Evolutionary conservation across 1,140 invertebrate genomes (phyloP).

Genomic region (Brachionus paranguensis): DNA sequence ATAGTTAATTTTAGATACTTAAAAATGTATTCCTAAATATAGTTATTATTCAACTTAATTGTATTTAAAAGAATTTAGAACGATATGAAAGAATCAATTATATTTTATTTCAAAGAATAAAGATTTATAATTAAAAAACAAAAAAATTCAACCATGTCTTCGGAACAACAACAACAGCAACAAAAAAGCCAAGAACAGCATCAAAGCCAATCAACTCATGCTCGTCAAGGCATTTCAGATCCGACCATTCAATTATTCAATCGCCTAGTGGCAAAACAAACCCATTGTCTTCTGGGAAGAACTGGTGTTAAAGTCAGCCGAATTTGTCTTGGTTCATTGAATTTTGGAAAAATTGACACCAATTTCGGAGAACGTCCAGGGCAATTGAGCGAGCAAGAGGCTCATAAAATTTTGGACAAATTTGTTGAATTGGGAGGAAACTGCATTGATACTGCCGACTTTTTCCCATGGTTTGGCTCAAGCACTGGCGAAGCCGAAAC

Average conservation of each 20-base stretch:
- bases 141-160: background rate
- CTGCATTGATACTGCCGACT: slow-evolving; percentile 50
- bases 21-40: background rate
- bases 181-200: background rate
- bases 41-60: background rate
- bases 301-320: slow-evolving; percentile 46
- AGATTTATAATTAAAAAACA: background rate
- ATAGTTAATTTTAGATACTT: background rate
- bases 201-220: background rate
- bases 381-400: slow-evolving; percentile 42
- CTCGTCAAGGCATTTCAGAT: background rate
- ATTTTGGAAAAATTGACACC: slow-evolving; percentile 42
- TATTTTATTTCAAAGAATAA: background rate
- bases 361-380: slow-evolving; percentile 40
- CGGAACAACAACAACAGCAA: background rate
- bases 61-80: background rate
- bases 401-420: slow-evolving; percentile 45
- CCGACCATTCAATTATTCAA: slow-evolving; percentile 33
- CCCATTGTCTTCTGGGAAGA: slow-evolving; percentile 42
- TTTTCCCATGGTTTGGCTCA: slow-evolving; percentile 43
- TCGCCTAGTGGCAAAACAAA: background rate
- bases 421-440: slow-evolving; percentile 49
- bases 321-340: slow-evolving; percentile 44
- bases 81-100: background rate
- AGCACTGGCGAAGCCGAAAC: slow-evolving; percentile 45